Percentiles rank a stretch among this genome's conserved stretches.
Conservation (phyloP, 2,888 invertebrate species). For the Abrostola triplasia region DNA sequence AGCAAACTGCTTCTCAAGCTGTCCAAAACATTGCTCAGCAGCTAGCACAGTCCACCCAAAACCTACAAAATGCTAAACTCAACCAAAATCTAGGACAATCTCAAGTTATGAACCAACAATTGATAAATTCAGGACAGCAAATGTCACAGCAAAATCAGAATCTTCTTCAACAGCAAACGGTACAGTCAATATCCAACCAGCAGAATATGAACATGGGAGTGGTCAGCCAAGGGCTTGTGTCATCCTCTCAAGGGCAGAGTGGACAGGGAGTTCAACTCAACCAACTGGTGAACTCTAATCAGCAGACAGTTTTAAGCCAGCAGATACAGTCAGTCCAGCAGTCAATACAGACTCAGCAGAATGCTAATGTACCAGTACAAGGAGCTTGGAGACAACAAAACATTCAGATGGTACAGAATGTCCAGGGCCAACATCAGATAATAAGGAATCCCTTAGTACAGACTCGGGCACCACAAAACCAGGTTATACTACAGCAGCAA, state of each 20-base stretch:
- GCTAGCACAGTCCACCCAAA: constrained; percentile 82
- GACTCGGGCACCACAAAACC: constrained; percentile 83
- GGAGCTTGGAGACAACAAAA: constrained; percentile 85
- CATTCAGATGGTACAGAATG: constrained; percentile 86
- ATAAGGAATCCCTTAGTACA: constrained; percentile 84
- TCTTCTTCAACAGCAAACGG: constrained; percentile 81
- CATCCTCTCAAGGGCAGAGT: constrained; percentile 78
- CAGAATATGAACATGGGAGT: constrained; percentile 84
- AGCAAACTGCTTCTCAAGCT: constrained; percentile 80
- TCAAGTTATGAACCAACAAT: constrained; percentile 82
- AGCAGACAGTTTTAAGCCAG: constrained; percentile 81
- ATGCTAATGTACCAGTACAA: constrained; percentile 75
- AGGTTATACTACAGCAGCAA: constrained; percentile 88
- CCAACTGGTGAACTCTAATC: constrained; percentile 80
- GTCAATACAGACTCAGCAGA: constrained; percentile 80
- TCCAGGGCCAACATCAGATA: constrained; percentile 86
- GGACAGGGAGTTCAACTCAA: constrained; percentile 80
- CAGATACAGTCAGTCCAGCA: constrained; percentile 86
- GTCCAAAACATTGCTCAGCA: constrained; percentile 85
- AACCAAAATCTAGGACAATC: constrained; percentile 80
- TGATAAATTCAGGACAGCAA: constrained; percentile 85
- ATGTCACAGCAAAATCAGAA: constrained; percentile 78
- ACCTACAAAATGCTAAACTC: constrained; percentile 83
- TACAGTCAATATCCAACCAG: constrained; percentile 80
- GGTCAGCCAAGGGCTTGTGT: constrained; percentile 79